phyloP scores from a whole-genome alignment of 2,888 invertebrate genomes.

The Conistra vaccinii region DNA sequence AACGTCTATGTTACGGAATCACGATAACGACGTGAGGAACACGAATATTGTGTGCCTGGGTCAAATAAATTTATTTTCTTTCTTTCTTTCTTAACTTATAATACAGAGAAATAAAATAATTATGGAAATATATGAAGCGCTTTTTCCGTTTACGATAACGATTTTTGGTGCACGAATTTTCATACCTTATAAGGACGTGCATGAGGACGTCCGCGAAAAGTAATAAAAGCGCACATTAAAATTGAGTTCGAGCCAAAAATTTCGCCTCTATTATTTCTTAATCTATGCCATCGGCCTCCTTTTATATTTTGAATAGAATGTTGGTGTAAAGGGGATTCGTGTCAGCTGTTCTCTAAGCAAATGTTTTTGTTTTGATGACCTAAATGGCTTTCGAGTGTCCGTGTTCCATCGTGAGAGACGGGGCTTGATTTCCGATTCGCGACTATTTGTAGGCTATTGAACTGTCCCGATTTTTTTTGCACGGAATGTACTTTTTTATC shows the following conservation, averaged over 20 bases:
- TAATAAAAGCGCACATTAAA: not conserved
- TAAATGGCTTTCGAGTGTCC: slow-evolving; percentile 43
- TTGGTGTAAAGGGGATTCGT: slow-evolving; percentile 61
- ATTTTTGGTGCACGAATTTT: not conserved
- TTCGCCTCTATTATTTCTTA: slow-evolving; percentile 5
- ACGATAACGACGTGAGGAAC: no score
- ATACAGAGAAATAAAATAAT: no score
- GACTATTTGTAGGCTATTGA: slow-evolving; percentile 25
- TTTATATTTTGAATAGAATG: slow-evolving; percentile 69
- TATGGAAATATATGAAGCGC: no score
- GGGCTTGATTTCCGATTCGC: slow-evolving; percentile 29
- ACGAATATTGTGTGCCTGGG: no score
- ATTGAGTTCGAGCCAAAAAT: not conserved
- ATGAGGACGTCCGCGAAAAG: not conserved
- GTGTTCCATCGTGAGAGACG: slow-evolving; percentile 20
- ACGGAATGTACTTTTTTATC: not conserved
- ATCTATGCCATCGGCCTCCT: slow-evolving; percentile 57
- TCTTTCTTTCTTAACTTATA: no score
- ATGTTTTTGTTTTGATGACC: slow-evolving; percentile 63
- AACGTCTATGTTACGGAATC: no score
- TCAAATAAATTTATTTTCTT: no score
- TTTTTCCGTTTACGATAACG: not conserved
- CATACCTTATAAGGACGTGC: not conserved
- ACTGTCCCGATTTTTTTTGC: slow-evolving; percentile 14
- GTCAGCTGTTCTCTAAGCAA: slow-evolving; percentile 52